phyloP scores from a whole-genome alignment of 2,113 vertebrate genomes.

The Engystomops pustulosus region DNA sequence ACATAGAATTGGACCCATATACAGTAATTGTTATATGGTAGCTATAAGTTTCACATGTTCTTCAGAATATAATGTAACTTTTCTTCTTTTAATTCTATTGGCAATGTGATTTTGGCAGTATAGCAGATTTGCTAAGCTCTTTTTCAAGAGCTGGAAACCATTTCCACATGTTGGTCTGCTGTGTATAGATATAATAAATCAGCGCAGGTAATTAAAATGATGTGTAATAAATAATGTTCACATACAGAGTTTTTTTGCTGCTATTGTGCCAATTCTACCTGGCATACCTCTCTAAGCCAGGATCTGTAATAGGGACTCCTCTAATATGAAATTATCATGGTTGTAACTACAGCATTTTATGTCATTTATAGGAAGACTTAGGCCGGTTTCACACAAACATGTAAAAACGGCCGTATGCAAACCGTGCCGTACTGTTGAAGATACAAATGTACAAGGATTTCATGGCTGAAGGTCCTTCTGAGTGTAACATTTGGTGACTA shows the following conservation, averaged over 20 bases:
- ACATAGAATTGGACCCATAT: not conserved
- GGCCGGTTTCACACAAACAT: too few relatives aligned
- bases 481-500: too few relatives aligned
- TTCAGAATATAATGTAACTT: not conserved
- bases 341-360: too few relatives aligned
- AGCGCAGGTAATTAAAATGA: not conserved
- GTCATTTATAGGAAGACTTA: too few relatives aligned
- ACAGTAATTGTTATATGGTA: too few relatives aligned
- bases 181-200: slow-evolving; percentile 18
- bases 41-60: too few relatives aligned
- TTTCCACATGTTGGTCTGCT: not conserved
- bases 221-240: slow-evolving; percentile 20
- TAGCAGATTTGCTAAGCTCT: not conserved
- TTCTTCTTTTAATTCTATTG: not conserved
- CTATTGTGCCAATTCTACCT: not conserved
- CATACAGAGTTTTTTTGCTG: not conserved
- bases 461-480: too few relatives aligned
- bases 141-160: not conserved
- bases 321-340: too few relatives aligned
- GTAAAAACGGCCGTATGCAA: too few relatives aligned
- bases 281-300: not conserved
- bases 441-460: too few relatives aligned
- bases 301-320: not conserved
- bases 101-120: not conserved
- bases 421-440: too few relatives aligned